These are phyloP conservation scores for Cephalopholis sonnerati DNA, from an alignment of 2,113 vertebrate species.

Conservation along the genomic window DNA sequence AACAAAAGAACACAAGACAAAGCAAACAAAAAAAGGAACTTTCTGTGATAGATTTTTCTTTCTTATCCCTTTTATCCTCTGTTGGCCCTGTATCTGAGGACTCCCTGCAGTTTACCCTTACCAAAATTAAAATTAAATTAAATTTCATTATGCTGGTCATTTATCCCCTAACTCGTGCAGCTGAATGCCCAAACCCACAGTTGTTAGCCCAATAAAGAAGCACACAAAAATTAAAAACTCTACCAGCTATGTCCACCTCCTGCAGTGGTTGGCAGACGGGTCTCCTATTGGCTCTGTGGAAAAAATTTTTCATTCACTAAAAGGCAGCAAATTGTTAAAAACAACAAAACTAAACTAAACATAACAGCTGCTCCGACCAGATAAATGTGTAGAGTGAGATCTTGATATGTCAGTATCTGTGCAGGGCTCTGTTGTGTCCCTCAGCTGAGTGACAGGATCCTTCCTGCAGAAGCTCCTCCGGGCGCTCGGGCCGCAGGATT, in stretches of 20 bases:
- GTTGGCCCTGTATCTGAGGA: neutral
- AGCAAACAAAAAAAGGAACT: neutral
- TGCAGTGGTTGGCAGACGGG: neutral
- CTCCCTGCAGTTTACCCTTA: neutral
- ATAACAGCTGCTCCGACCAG: neutral
- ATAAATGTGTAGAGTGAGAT: neutral
- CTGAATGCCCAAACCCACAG: neutral
- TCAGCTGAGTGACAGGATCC: slow-evolving; percentile 1
- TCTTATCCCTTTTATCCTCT: neutral
- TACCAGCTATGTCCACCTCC: neutral
- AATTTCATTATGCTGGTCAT: neutral
- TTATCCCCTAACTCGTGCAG: too few relatives aligned
- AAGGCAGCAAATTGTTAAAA: neutral
- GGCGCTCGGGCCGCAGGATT: slow-evolving; percentile 21
- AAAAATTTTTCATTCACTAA: neutral
- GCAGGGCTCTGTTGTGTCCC: neutral
- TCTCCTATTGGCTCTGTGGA: neutral
- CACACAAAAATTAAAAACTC: neutral
- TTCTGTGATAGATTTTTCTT: neutral
- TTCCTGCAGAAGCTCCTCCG: slow-evolving; percentile 16
- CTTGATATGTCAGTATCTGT: neutral
- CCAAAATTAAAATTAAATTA: neutral
- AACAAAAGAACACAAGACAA: too few relatives aligned
- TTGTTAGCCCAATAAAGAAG: neutral
- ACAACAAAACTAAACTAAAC: neutral